phyloP scores from a whole-genome alignment of 2,113 vertebrate species.

The Chamaea fasciata region DNA sequence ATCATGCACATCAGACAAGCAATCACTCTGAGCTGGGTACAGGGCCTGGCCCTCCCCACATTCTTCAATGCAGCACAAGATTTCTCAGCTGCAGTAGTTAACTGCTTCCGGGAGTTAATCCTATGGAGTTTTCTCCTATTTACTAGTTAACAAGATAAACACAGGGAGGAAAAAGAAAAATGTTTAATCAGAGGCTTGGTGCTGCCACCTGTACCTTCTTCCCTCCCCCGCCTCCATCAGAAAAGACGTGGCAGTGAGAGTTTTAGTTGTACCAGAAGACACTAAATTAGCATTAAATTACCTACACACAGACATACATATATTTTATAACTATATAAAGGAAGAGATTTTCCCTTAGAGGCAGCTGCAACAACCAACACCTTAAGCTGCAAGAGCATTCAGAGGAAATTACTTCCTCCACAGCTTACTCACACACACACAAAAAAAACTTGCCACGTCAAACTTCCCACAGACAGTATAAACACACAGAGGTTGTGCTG shows the following conservation, averaged over 20 bases:
- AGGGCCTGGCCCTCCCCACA: not conserved
- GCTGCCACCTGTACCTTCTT: not conserved
- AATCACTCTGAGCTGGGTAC: not conserved
- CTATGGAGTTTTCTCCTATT: not conserved
- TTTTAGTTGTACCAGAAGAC: not conserved
- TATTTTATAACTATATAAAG: not conserved
- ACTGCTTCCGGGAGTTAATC: not conserved
- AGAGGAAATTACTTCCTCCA: not conserved
- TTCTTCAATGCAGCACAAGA: rapidly evolving
- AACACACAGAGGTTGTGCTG: not conserved
- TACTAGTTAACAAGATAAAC: not conserved
- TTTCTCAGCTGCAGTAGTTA: not conserved
- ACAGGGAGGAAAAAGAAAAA: not conserved
- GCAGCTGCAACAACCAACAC: not conserved
- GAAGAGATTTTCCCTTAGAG: not conserved
- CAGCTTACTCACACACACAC: not conserved
- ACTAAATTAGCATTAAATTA: not conserved
- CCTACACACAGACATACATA: not conserved
- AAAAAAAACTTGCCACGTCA: slow-evolving; percentile 69
- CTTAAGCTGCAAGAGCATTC: not conserved
- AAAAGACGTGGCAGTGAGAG: slow-evolving; percentile 66
- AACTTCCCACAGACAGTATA: slow-evolving; percentile 54
- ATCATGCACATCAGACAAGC: not conserved
- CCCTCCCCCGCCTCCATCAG: not conserved
- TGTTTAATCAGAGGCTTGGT: not conserved